Evolutionary conservation across 2,113 vertebrate species (phyloP).

Genomic region (Narcine bancroftii): DNA sequence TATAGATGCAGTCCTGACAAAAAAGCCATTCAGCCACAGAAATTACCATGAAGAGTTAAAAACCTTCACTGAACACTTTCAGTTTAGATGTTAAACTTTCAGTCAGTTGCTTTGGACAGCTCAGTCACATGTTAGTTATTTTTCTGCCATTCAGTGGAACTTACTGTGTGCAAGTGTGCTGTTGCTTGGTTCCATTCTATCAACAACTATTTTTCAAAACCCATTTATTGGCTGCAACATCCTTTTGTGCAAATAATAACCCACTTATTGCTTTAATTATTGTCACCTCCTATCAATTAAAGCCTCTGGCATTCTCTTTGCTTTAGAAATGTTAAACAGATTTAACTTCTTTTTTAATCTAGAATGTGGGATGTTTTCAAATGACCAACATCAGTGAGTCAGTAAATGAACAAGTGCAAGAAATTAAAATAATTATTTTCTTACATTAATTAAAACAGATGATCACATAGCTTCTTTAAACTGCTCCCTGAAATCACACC

Average conservation of each 20-base stretch:
- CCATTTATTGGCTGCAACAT: no score
- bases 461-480: background rate
- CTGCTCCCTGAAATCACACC: background rate
- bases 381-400: background rate
- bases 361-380: background rate
- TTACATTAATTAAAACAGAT: background rate
- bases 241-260: no score
- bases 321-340: no score
- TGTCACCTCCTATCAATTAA: no score
- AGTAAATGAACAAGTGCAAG: background rate
- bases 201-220: no score
- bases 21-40: background rate
- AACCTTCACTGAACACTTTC: background rate
- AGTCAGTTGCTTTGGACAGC: background rate
- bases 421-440: background rate
- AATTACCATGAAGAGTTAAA: background rate
- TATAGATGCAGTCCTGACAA: background rate
- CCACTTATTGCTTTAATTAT: no score
- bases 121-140: no score
- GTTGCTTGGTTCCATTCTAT: no score
- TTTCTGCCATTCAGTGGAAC: no score
- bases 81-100: background rate
- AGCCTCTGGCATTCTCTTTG: no score
- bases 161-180: no score
- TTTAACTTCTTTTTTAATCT: no score